These are phyloP conservation scores for Chelonoidis abingdonii DNA, from an alignment of 2,113 vertebrate genomes.

Conservation along the genomic window DNA sequence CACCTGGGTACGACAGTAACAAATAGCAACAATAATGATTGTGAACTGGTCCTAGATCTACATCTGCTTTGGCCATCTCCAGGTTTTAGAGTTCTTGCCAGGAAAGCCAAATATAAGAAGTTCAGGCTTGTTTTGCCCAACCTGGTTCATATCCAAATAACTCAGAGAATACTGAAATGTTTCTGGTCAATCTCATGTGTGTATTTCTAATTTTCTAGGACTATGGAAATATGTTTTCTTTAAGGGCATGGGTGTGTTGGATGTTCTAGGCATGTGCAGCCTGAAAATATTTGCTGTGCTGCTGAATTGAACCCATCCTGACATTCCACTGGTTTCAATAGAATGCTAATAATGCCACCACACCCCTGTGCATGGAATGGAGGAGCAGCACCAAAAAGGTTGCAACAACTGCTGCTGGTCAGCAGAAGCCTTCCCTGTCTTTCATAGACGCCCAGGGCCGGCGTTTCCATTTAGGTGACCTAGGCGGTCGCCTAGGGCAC, in stretches of 20 bases:
- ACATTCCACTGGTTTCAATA: background rate
- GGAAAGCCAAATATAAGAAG: background rate
- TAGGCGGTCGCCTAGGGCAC: too few species aligned
- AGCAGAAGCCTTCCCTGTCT: background rate
- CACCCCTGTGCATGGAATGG: background rate
- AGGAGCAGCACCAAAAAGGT: background rate
- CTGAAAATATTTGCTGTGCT: background rate
- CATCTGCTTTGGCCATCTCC: background rate
- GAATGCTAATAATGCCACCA: background rate
- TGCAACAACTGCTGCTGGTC: background rate
- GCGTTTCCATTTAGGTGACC: too few species aligned
- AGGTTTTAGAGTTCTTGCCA: background rate
- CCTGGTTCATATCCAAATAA: background rate
- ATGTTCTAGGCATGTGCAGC: background rate
- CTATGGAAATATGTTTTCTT: slow-evolving; percentile 11
- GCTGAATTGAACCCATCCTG: too few species aligned
- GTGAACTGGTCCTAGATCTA: background rate
- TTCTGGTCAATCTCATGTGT: background rate
- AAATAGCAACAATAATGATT: background rate
- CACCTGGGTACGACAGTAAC: background rate
- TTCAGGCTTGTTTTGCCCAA: background rate
- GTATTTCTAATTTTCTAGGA: background rate
- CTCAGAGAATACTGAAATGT: background rate
- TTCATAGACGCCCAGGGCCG: background rate
- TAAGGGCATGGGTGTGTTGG: background rate